Percentiles rank a stretch among this genome's conserved stretches.
phyloP scores from a whole-genome alignment of 2,888 invertebrate species.

The Oxycera nigricornis region DNA sequence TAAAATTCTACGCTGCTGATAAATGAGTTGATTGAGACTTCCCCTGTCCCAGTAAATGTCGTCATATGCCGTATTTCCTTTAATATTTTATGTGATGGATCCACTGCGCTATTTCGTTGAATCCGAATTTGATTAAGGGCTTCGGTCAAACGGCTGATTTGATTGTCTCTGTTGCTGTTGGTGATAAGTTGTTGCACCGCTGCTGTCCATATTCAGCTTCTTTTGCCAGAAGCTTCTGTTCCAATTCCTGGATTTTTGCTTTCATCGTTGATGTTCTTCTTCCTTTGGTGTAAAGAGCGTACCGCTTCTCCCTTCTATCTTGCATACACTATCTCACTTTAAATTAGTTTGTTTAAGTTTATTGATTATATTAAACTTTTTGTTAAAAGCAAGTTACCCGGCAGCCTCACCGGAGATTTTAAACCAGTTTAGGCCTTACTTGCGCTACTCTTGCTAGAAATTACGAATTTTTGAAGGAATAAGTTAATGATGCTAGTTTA shows the following conservation, averaged over 20 bases:
- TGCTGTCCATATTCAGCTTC: slow-evolving; percentile 4
- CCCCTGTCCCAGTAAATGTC: neutral
- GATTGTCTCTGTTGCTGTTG: neutral
- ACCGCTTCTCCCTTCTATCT: neutral
- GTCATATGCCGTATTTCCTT: slow-evolving; percentile 14
- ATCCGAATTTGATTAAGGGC: neutral
- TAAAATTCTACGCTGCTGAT: slow-evolving; percentile 4
- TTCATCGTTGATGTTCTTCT: neutral
- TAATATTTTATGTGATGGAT: neutral
- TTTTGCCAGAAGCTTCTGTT: neutral
- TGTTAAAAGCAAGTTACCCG: neutral
- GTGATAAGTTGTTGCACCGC: neutral
- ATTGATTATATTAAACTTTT: neutral
- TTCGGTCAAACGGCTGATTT: neutral
- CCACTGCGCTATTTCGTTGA: neutral
- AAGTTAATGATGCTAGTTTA: neutral
- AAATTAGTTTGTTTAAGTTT: neutral
- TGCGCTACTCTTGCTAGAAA: slow-evolving; percentile 10
- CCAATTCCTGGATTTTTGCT: neutral
- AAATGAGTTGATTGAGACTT: slow-evolving; percentile 9
- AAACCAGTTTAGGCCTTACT: neutral
- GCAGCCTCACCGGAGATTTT: neutral
- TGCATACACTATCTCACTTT: neutral
- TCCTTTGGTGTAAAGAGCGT: neutral
- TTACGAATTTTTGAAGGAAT: too few species aligned